Conservation (phyloP, 2,113 vertebrate genomes). For the Antennarius striatus region DNA sequence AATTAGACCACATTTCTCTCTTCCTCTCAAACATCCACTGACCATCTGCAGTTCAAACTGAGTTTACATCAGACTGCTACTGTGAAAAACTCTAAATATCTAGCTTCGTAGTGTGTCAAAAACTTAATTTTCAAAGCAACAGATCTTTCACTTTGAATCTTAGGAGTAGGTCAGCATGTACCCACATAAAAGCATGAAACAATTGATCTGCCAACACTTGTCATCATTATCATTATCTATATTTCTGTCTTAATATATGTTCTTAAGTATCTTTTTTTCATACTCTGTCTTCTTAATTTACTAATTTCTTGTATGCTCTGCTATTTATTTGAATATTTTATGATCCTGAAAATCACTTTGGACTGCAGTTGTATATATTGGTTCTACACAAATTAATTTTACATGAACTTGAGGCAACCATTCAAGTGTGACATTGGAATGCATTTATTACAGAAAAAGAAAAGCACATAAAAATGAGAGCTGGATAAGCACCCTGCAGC, state of each 20-base stretch:
- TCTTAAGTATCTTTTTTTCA: neutral
- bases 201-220: neutral
- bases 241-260: neutral
- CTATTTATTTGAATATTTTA: neutral
- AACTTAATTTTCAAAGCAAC: slow-evolving; percentile 1
- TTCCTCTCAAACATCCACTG: slow-evolving; percentile 5
- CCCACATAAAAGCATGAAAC: neutral
- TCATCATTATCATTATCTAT: neutral
- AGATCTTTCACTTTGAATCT: too few species aligned
- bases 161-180: neutral
- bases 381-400: neutral
- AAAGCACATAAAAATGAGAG: neutral
- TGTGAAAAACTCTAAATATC: slow-evolving; percentile 14
- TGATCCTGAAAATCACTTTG: neutral
- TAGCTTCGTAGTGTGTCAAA: slow-evolving; percentile 5
- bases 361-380: neutral
- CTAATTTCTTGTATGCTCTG: neutral
- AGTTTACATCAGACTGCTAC: neutral
- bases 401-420: slow-evolving; percentile 3
- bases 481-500: slow-evolving; percentile 7
- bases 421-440: neutral
- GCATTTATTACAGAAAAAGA: slow-evolving; percentile 2
- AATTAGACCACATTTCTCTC: neutral
- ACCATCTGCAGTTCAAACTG: too few species aligned
- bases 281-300: neutral